A percentile compares a stretch with the other conserved stretches of the same genome.
These are phyloP conservation scores for Cyprinodon diabolis DNA, from an alignment of 2,797 vertebrate genomes.

Conservation along the genomic window DNA sequence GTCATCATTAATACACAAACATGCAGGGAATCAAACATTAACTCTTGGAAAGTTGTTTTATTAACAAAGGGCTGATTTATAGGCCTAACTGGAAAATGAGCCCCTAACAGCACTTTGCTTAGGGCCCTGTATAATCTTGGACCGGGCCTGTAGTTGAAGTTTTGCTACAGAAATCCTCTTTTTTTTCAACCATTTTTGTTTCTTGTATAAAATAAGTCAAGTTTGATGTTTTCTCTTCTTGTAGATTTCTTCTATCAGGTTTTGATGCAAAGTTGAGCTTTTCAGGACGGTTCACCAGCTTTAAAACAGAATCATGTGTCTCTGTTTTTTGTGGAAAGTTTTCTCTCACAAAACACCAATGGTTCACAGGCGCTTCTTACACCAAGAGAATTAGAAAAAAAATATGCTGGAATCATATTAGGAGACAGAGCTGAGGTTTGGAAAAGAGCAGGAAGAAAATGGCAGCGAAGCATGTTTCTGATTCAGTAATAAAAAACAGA, in stretches of 20 bases:
- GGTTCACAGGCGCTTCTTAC: neutral
- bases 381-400: neutral
- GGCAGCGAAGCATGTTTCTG: slow-evolving; percentile 14
- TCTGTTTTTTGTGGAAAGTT: slow-evolving; percentile 51
- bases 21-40: too few relatives aligned
- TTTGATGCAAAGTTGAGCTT: neutral
- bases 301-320: slow-evolving; percentile 50
- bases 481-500: slow-evolving; percentile 40
- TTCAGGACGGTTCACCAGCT: neutral
- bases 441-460: slow-evolving; percentile 37
- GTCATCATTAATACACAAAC: too few relatives aligned
- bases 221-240: neutral
- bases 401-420: slow-evolving; percentile 23
- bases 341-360: neutral
- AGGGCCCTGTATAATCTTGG: neutral
- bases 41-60: neutral
- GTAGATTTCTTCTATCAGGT: neutral
- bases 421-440: slow-evolving; percentile 26
- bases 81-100: neutral
- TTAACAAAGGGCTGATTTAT: neutral
- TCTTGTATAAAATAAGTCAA: too few relatives aligned
- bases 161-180: neutral
- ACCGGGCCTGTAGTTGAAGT: neutral
- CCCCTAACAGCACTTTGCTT: neutral
- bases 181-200: neutral